Percentiles rank a stretch among this genome's conserved stretches.
These are phyloP conservation scores for Pseudococcus jackbeardsleyi DNA, from an alignment of 2,888 invertebrate species.

Conservation along the genomic window DNA sequence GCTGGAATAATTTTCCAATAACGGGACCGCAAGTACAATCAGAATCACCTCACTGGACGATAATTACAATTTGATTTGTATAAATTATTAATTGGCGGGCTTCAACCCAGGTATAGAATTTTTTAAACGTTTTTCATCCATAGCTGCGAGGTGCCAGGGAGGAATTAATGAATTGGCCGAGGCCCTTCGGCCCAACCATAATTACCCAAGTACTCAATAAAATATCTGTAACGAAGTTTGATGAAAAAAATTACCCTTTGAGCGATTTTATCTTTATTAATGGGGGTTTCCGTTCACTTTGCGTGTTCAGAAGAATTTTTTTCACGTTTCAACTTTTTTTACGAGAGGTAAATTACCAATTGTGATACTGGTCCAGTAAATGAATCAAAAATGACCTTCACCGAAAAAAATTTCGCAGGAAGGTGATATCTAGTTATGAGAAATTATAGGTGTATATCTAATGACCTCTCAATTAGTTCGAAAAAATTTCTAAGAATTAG, in stretches of 20 bases:
- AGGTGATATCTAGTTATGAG: neutral
- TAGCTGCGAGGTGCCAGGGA: neutral
- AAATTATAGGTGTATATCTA: neutral
- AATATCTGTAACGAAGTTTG: neutral
- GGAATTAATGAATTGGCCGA: neutral
- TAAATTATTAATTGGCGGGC: neutral
- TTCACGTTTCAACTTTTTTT: neutral
- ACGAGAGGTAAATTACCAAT: neutral
- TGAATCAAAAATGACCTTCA: neutral
- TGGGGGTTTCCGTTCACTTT: neutral
- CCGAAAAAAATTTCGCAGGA: neutral
- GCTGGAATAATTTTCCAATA: constrained; percentile 41
- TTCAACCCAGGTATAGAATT: neutral
- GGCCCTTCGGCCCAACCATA: neutral
- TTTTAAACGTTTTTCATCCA: constrained; percentile 7
- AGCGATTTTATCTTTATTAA: neutral
- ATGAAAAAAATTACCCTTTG: neutral
- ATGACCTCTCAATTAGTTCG: no score
- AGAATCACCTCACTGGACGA: constrained; percentile 4
- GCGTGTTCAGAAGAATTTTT: neutral
- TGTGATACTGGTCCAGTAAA: neutral
- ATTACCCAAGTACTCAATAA: constrained; percentile 12
- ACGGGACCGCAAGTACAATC: neutral
- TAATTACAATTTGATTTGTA: constrained; percentile 17
- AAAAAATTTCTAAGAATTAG: no score